A percentile compares a stretch with the other conserved stretches of the same genome.
Evolutionary conservation across 2,797 vertebrate genomes (phyloP).

Genomic region (Enteromius afrohamiltoni): DNA sequence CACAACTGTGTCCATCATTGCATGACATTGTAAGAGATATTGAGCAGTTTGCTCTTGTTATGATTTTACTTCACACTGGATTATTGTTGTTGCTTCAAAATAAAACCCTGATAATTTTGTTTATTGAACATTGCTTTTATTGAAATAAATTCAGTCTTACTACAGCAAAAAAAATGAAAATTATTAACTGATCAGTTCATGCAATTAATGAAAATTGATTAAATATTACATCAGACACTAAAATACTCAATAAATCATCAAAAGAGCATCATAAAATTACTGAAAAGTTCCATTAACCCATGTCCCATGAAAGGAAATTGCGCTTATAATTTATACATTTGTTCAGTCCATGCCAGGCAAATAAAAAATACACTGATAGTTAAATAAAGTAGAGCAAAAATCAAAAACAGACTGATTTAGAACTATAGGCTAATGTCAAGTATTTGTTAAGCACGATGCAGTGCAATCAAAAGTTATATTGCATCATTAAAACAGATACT

Average conservation of each 20-base stretch:
- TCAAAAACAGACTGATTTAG: not conserved
- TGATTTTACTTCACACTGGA: not conserved
- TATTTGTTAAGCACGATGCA: not conserved
- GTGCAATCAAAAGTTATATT: not conserved
- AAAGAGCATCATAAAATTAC: not conserved
- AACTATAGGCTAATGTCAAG: not conserved
- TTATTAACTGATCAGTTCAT: not conserved
- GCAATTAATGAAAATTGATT: not conserved
- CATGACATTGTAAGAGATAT: no score
- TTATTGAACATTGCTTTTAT: not conserved
- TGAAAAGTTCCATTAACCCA: not conserved
- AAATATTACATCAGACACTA: not conserved
- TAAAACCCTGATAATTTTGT: not conserved
- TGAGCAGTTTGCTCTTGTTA: no score
- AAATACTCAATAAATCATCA: not conserved
- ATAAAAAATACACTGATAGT: not conserved
- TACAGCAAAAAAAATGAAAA: not conserved
- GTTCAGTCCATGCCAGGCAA: not conserved
- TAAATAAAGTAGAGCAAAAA: not conserved
- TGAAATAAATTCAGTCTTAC: not conserved
- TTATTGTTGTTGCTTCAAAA: not conserved
- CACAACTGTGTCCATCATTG: no score
- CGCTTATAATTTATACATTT: not conserved
- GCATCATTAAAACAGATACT: not conserved
- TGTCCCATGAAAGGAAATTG: not conserved